Conservation (phyloP, 2,888 invertebrate species). For the Osedax fenrisi region DNA sequence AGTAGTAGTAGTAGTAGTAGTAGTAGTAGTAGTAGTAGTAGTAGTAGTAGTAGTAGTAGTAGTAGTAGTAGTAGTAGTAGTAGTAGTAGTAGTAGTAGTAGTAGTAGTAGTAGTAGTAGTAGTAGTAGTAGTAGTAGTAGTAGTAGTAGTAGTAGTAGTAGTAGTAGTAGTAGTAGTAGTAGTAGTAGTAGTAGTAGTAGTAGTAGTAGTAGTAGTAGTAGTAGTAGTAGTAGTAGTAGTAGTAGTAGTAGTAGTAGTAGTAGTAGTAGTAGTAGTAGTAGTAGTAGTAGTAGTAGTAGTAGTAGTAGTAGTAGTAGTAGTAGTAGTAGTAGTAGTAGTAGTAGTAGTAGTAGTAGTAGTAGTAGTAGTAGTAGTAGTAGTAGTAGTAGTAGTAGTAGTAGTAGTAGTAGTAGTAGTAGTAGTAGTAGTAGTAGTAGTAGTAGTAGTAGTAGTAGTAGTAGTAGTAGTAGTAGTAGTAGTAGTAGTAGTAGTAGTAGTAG, state of each 20-base stretch:
- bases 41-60: too few species aligned
- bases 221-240: too few species aligned
- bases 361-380: background rate
- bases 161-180: too few species aligned
- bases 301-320: background rate
- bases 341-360: conserved; percentile 2
- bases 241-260: background rate
- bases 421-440: background rate
- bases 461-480: background rate
- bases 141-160: too few species aligned
- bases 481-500: background rate
- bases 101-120: too few species aligned
- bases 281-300: background rate
- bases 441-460: background rate
- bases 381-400: background rate
- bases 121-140: too few species aligned
- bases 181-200: too few species aligned
- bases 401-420: background rate
- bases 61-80: too few species aligned
- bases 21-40: too few species aligned
- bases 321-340: background rate
- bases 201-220: too few species aligned
- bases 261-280: background rate
- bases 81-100: too few species aligned
- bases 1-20: too few species aligned